Evolutionary conservation across 2,797 vertebrate genomes (phyloP).

Genomic region (Scleropages formosus): DNA sequence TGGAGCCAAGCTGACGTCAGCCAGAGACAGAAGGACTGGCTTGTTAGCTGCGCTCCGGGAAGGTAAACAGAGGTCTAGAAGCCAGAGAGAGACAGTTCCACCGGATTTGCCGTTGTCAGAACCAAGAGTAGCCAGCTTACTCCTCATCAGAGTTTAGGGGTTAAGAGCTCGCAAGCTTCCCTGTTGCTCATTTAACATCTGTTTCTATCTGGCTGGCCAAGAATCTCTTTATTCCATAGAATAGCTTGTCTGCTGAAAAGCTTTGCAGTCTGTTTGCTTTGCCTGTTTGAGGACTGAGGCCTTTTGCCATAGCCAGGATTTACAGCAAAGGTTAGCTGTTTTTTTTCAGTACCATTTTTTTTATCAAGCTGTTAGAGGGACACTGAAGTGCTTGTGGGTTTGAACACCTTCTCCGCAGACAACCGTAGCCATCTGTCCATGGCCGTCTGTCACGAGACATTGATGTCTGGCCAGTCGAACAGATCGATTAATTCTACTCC

Average conservation of each 20-base stretch:
- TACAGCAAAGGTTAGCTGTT: too few species aligned
- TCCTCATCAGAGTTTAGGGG: slow-evolving; percentile 31
- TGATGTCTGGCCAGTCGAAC: background rate
- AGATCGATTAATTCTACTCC: slow-evolving; percentile 3
- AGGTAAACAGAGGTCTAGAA: slow-evolving; percentile 16
- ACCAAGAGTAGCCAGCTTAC: slow-evolving; percentile 29
- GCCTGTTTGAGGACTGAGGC: background rate
- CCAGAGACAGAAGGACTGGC: background rate
- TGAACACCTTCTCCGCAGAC: background rate
- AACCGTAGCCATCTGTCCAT: background rate
- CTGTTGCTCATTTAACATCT: slow-evolving; percentile 43
- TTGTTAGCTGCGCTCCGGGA: background rate
- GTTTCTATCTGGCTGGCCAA: slow-evolving; percentile 37
- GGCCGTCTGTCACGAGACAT: background rate
- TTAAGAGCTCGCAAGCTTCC: slow-evolving; percentile 36
- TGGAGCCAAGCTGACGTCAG: background rate
- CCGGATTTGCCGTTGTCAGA: slow-evolving; percentile 29
- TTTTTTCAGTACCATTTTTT: background rate
- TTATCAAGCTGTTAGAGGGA: background rate
- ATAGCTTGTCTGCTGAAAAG: slow-evolving; percentile 33
- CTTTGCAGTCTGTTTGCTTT: slow-evolving; percentile 27
- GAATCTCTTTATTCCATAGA: slow-evolving; percentile 34
- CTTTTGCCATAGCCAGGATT: background rate
- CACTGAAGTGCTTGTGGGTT: slow-evolving; percentile 2
- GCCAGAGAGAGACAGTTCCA: background rate